phyloP scores from a whole-genome alignment of 2,797 vertebrate species.

The Cryptoprocta ferox region DNA sequence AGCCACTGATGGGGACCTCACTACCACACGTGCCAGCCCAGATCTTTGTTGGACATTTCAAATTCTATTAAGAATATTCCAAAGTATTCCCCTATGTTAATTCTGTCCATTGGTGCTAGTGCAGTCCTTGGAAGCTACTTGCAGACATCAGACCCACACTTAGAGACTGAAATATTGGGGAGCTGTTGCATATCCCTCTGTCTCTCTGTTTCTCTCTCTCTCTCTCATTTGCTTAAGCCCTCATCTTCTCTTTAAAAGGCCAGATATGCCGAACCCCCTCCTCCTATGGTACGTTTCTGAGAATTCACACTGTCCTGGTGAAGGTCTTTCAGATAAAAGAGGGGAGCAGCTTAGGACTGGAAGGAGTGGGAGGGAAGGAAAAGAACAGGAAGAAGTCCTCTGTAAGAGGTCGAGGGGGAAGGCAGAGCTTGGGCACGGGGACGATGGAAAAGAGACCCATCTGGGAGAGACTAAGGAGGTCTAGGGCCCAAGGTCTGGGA shows the following conservation, averaged over 20 bases:
- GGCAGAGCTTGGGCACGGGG: neutral
- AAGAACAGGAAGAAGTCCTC: neutral
- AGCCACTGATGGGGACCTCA: neutral
- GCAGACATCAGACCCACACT: neutral
- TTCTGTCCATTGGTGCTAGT: neutral
- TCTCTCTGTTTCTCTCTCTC: neutral
- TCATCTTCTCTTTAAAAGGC: neutral
- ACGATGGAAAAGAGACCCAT: neutral
- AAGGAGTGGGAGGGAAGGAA: too few species aligned
- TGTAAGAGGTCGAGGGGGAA: rapidly evolving
- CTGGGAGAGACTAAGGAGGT: neutral
- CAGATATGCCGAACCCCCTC: neutral
- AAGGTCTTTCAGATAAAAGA: neutral
- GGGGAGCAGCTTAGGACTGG: neutral
- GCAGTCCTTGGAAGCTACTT: too few species aligned
- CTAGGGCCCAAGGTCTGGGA: neutral
- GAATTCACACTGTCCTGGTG: neutral
- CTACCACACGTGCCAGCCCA: neutral
- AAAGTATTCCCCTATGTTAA: neutral
- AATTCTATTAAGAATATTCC: neutral
- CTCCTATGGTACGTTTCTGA: neutral
- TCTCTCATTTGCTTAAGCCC: neutral
- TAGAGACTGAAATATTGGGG: neutral
- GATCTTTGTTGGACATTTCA: neutral
- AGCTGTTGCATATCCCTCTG: rapidly evolving